Conservation (phyloP, 2,113 vertebrate genomes). For the Pionites leucogaster region DNA sequence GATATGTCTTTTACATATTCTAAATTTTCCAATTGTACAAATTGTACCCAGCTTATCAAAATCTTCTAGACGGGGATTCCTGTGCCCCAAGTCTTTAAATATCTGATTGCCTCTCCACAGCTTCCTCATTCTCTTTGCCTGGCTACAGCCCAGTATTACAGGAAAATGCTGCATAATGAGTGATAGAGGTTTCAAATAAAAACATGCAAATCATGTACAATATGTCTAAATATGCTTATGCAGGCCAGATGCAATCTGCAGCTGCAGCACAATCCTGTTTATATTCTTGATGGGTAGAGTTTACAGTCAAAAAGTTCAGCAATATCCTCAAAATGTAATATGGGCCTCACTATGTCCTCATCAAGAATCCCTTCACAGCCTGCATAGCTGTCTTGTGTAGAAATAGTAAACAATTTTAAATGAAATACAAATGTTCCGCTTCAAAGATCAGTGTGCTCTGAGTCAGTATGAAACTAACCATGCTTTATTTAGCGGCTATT, state of each 20-base stretch:
- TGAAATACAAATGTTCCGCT: slow-evolving; percentile 55
- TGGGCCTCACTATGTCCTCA: neutral
- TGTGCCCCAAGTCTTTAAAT: neutral
- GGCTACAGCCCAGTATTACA: slow-evolving; percentile 10
- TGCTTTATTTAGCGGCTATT: slow-evolving; percentile 43
- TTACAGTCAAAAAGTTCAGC: slow-evolving; percentile 57
- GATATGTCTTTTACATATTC: neutral
- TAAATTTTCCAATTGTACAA: neutral
- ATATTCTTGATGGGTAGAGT: slow-evolving; percentile 60
- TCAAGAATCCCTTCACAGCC: slow-evolving; percentile 45
- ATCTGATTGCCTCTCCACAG: slow-evolving; percentile 32
- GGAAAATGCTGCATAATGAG: slow-evolving; percentile 41
- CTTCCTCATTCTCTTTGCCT: slow-evolving; percentile 46
- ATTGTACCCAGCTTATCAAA: neutral
- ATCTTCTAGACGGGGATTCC: slow-evolving; percentile 26
- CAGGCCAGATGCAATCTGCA: slow-evolving; percentile 62
- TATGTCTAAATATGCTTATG: slow-evolving; percentile 62
- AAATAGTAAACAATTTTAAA: slow-evolving; percentile 60
- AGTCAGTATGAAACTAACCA: slow-evolving; percentile 13
- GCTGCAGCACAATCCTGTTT: slow-evolving; percentile 53
- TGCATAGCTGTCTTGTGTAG: slow-evolving; percentile 42
- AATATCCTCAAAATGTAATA: slow-evolving; percentile 43
- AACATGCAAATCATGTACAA: slow-evolving; percentile 63
- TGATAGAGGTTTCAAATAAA: slow-evolving; percentile 56
- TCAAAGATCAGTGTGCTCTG: neutral